Evolutionary conservation across 2,797 vertebrate genomes (phyloP), one percentile per base, ranked within the genome.

Genomic region (Parauchenoglanis punctatus): DNA sequence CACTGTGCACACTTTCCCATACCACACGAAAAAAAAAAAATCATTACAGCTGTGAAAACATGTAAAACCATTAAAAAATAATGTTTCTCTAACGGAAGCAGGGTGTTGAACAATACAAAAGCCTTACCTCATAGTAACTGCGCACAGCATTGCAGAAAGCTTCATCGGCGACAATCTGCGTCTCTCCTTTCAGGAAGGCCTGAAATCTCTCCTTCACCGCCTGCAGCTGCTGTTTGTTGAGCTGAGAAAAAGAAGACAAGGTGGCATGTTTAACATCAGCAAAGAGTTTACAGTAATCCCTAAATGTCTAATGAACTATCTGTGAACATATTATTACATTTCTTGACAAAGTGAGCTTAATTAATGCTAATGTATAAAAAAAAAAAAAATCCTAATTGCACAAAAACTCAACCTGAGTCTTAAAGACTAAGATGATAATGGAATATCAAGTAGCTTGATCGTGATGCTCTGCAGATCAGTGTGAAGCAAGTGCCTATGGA

Each of bases 81-180:
- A 56, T 35, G 31, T 25, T 81, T 54, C 52, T 72, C 8, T 46
- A 52, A 12, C 52, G 65, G 2, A 13, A 82, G 18, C 61, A 20
- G 65, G 31, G n/a, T 81, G 67, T 17, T 20, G 0, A 81, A 58
- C 58, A 63, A 75, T 70, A 65, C 17, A 67, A 0, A 85, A 76
- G 0, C 67, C 96, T 96, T 95, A 94, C 98, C 97, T 99, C 97
- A 3, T 97, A 97, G 93, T 99, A 99, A 94, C 97, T 99, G 83
- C 97, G 94, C 83, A 98, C 97, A 0, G 98, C 98, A 54, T 99
- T 99, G 92, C 97, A 99, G 95, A 99, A 99, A 11, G 98, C 98
- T 94, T 99, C 98, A 70, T 99, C 98, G 0, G 98, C 98, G 58
- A 98, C 93, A 0, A 99, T 99, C 91, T 98, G 97, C 0, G 96